phyloP scores from a whole-genome alignment of 2,797 vertebrate species.

The Poeciliopsis paucimaculata region DNA sequence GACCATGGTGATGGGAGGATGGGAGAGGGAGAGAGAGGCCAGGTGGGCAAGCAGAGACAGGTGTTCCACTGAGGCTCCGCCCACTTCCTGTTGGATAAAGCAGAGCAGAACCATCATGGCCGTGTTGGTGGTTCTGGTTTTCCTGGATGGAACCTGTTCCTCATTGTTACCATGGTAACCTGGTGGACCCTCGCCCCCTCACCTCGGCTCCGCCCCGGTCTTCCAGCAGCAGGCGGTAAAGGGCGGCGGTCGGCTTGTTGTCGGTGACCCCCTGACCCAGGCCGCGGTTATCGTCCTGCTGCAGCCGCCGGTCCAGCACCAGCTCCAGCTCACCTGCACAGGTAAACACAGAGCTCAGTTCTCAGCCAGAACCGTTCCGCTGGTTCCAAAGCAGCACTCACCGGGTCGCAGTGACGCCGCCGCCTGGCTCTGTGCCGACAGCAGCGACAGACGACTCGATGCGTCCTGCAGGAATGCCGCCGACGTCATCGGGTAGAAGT shows the following conservation, averaged over 20 bases:
- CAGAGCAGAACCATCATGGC: background rate
- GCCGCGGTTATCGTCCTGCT: conserved; percentile 95
- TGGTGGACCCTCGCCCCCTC: background rate
- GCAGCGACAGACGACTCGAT: conserved; percentile 81
- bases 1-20: conserved; percentile 81
- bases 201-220: conserved; percentile 67
- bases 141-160: background rate
- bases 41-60: conserved; percentile 89
- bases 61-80: conserved; percentile 81
- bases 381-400: background rate
- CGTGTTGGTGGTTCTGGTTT: too few species aligned
- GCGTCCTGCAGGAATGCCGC: conserved; percentile 88
- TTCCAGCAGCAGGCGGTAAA: conserved; percentile 88
- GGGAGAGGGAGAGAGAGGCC: conserved; percentile 84
- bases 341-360: conserved; percentile 8
- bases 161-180: background rate
- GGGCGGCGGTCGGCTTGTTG: conserved; percentile 90
- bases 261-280: conserved; percentile 92
- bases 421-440: conserved; percentile 89
- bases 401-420: conserved; percentile 80
- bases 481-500: conserved; percentile 92
- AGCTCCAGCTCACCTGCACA: conserved; percentile 89
- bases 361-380: background rate
- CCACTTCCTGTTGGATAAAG: conserved; percentile 60
- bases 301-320: conserved; percentile 91